A percentile compares a stretch with the other conserved stretches of the same genome.
phyloP scores from a whole-genome alignment of 2,888 invertebrate genomes.

The Lasioglossum oenotherae region DNA sequence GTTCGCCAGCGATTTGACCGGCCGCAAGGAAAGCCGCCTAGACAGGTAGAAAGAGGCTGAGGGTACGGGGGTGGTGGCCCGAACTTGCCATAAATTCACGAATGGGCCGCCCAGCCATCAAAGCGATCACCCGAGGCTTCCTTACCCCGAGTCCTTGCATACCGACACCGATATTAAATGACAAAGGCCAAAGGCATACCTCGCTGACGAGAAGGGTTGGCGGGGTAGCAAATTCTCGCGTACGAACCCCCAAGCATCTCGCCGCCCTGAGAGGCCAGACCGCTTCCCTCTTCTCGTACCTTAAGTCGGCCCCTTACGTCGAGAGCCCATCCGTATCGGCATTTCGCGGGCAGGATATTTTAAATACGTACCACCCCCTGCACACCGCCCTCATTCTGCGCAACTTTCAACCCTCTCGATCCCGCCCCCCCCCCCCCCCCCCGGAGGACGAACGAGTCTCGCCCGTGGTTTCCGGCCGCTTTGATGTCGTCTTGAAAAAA shows the following conservation, averaged over 20 bases:
- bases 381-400: conserved; percentile 48
- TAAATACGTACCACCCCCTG: conserved; percentile 75
- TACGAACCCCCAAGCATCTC: conserved; percentile 78
- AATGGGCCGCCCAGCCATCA: conserved; percentile 81
- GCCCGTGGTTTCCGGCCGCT: conserved; percentile 68
- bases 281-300: conserved; percentile 62
- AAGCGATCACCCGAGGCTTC: conserved; percentile 84
- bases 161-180: conserved; percentile 84
- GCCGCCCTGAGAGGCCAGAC: conserved; percentile 64
- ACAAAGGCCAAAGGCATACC: conserved; percentile 85
- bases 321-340: conserved; percentile 79
- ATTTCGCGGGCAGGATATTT: conserved; percentile 83
- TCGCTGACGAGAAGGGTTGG: conserved; percentile 74
- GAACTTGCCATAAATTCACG: conserved; percentile 77
- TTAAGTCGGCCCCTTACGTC: conserved; percentile 71
- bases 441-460: conserved; percentile 79
- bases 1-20: conserved; percentile 31
- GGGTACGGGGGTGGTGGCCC: conserved; percentile 50
- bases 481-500: conserved; percentile 81
- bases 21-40: conserved; percentile 25
- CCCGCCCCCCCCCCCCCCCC: neutral
- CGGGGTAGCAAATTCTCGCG: conserved; percentile 80
- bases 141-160: conserved; percentile 80
- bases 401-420: conserved; percentile 55
- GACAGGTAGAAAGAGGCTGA: conserved; percentile 45